Conservation (phyloP, 37 sponge, comb jelly and placozoan genomes). For the Cliona cf. orientalis region DNA sequence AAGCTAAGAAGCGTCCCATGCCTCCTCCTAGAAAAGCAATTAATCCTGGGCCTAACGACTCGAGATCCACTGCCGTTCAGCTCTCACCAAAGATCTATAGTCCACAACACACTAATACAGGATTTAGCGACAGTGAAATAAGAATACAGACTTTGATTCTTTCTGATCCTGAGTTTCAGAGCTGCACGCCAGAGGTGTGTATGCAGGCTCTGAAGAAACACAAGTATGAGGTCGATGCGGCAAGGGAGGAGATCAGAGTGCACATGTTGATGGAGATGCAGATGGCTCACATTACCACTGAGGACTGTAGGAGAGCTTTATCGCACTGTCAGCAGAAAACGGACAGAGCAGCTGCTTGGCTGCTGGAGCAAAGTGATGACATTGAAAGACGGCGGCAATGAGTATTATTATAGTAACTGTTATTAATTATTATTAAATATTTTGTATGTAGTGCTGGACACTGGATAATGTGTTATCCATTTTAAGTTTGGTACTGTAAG, state of each 20-base stretch:
- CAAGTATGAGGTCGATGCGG: slow-evolving; percentile 11
- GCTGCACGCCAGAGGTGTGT: slow-evolving; percentile 14
- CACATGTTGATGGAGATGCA: slow-evolving; percentile 55
- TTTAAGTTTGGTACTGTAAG: too few relatives aligned
- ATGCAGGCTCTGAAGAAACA: slow-evolving; percentile 11
- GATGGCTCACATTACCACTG: slow-evolving; percentile 18
- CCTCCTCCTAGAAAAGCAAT: too few relatives aligned
- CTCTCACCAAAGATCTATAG: too few relatives aligned
- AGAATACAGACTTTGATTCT: not conserved
- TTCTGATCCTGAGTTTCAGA: slow-evolving; percentile 17
- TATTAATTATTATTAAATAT: too few relatives aligned
- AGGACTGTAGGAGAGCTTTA: slow-evolving; percentile 67
- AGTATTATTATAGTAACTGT: too few relatives aligned
- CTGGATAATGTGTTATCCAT: too few relatives aligned
- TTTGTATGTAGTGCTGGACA: too few relatives aligned
- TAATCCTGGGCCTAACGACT: too few relatives aligned
- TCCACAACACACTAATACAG: too few relatives aligned
- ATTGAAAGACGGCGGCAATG: not conserved
- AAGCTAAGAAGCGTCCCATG: too few relatives aligned
- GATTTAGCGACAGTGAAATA: too few relatives aligned
- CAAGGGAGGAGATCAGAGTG: slow-evolving; percentile 50
- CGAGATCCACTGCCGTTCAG: too few relatives aligned
- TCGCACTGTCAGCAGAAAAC: slow-evolving; percentile 62
- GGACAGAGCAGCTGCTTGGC: slow-evolving; percentile 74
- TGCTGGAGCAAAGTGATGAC: slow-evolving; percentile 45